phyloP scores from a whole-genome alignment of 2,888 invertebrate genomes.

The Oeneis ivallda region DNA sequence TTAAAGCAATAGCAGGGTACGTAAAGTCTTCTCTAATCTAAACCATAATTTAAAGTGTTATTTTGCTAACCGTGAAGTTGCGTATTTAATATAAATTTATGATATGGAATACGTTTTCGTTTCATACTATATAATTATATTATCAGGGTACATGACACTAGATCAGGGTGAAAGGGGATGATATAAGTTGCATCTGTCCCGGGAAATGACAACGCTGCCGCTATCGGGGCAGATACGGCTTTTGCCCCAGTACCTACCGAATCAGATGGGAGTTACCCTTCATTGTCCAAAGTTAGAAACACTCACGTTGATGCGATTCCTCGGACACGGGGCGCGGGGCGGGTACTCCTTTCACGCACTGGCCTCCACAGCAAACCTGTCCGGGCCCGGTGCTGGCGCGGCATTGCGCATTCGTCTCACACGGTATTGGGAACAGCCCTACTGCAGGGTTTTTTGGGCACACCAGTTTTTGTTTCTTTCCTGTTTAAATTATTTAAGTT shows the following conservation, averaged over 20 bases:
- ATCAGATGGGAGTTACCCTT: not conserved
- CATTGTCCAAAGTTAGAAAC: not conserved
- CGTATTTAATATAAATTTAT: no score
- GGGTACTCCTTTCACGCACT: slow-evolving; percentile 83
- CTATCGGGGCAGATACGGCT: no score
- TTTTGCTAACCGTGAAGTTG: no score
- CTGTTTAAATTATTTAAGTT: slow-evolving; percentile 46
- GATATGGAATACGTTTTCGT: no score
- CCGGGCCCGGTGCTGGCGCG: slow-evolving; percentile 67
- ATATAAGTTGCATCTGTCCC: no score
- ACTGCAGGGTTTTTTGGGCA: slow-evolving; percentile 67
- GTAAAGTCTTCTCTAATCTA: no score
- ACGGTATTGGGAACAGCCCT: slow-evolving; percentile 70
- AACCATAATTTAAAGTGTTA: no score
- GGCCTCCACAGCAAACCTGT: slow-evolving; percentile 76
- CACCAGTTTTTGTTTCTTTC: slow-evolving; percentile 69
- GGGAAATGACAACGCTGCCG: no score
- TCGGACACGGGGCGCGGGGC: slow-evolving; percentile 77
- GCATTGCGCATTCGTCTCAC: slow-evolving; percentile 74
- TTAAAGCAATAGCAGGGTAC: no score
- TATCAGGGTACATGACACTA: no score
- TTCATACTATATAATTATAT: no score
- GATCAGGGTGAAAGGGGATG: no score
- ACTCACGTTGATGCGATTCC: slow-evolving; percentile 68
- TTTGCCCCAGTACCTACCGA: not conserved